Evolutionary conservation across 2,888 invertebrate genomes (phyloP).

Genomic region (Eupithecia dodoneata): DNA sequence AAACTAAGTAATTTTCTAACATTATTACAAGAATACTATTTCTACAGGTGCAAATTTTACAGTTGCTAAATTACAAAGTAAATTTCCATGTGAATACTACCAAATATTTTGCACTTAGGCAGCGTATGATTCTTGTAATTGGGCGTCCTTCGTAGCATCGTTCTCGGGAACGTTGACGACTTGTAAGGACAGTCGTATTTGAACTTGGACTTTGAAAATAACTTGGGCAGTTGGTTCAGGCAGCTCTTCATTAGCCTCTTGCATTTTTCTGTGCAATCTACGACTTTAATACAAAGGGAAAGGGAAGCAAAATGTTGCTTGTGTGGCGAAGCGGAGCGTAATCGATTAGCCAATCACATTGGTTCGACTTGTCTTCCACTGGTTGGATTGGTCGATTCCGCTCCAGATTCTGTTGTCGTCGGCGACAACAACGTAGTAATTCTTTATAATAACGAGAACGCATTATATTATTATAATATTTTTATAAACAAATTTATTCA

Average conservation of each 20-base stretch:
- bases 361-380: neutral
- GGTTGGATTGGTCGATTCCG: neutral
- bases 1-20: neutral
- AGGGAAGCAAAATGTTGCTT: neutral
- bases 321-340: neutral
- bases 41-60: neutral
- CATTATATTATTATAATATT: too few species aligned
- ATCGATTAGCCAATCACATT: neutral
- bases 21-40: neutral
- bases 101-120: slow-evolving; percentile 74
- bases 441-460: too few species aligned
- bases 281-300: slow-evolving; percentile 3
- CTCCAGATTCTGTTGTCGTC: neutral
- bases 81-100: slow-evolving; percentile 46
- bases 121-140: slow-evolving; percentile 78
- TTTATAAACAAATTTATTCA: too few species aligned
- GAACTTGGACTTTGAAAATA: slow-evolving; percentile 73
- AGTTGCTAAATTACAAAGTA: neutral
- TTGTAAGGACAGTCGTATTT: slow-evolving; percentile 69
- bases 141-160: slow-evolving; percentile 62
- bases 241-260: slow-evolving; percentile 77
- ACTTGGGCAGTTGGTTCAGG: slow-evolving; percentile 73
- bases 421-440: too few species aligned
- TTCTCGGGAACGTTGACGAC: slow-evolving; percentile 75
- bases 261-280: slow-evolving; percentile 68